These are phyloP conservation scores for Proctacanthus coquilletti DNA, from an alignment of 1,140 invertebrate species.

Conservation along the genomic window DNA sequence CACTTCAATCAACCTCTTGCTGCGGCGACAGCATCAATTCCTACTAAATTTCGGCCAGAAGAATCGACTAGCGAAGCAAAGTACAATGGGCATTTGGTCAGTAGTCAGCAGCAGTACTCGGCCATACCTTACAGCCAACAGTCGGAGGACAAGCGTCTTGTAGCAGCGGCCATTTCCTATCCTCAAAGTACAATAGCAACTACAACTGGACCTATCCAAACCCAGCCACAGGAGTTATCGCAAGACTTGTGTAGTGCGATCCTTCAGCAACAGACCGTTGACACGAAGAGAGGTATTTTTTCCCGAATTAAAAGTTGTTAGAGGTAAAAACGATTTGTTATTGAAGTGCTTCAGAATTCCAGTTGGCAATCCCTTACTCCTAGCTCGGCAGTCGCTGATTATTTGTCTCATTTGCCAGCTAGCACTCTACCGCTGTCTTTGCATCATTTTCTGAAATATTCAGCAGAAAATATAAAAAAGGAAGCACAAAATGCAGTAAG, in stretches of 20 bases:
- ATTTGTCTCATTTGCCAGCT: constrained; percentile 55
- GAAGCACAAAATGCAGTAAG: constrained; percentile 35
- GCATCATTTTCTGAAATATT: constrained; percentile 72
- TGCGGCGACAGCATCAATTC: constrained; percentile 8
- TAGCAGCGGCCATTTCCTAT: constrained; percentile 11
- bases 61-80: constrained; percentile 15
- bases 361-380: constrained; percentile 61
- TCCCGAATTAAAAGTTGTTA: no score
- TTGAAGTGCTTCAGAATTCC: constrained; percentile 27
- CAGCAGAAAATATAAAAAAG: constrained; percentile 58
- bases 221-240: constrained; percentile 23
- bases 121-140: constrained; percentile 14
- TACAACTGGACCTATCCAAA: constrained; percentile 10
- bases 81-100: constrained; percentile 25
- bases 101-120: constrained; percentile 19
- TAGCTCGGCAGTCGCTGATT: constrained; percentile 64
- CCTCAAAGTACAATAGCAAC: constrained; percentile 14
- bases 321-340: no score
- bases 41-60: constrained; percentile 9
- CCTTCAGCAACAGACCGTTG: constrained; percentile 23
- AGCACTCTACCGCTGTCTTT: constrained; percentile 60
- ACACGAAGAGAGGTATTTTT: constrained; percentile 11
- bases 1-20: constrained; percentile 20
- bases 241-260: constrained; percentile 29
- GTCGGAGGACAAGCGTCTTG: constrained; percentile 11